phyloP scores from a whole-genome alignment of 2,888 invertebrate genomes.

The Tortrix viridana region DNA sequence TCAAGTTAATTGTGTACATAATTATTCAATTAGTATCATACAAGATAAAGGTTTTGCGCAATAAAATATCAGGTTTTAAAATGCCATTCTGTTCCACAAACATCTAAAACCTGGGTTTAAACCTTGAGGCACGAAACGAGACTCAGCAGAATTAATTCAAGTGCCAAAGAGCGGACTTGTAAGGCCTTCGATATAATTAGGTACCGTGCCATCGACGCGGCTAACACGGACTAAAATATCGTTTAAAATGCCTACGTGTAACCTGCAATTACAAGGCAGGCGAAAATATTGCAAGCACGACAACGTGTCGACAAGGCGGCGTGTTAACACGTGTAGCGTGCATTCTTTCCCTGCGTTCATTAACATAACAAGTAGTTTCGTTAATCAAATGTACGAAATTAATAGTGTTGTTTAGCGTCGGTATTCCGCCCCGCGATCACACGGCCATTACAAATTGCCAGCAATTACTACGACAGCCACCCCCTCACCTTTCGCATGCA shows the following conservation, averaged over 20 bases:
- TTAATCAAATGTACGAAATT: conserved; percentile 84
- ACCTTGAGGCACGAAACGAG: neutral
- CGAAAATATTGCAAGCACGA: conserved; percentile 76
- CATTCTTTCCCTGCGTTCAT: conserved; percentile 81
- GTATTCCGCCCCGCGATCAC: conserved; percentile 80
- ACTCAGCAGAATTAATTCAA: conserved; percentile 27
- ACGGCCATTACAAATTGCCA: conserved; percentile 81
- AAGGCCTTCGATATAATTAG: conserved; percentile 11
- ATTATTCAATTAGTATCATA: too few relatives aligned
- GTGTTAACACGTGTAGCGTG: conserved; percentile 76
- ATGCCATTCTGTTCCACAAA: too few relatives aligned
- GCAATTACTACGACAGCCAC: conserved; percentile 74
- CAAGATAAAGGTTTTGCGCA: too few relatives aligned
- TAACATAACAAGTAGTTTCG: conserved; percentile 84
- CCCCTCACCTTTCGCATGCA: conserved; percentile 59
- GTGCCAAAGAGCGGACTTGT: conserved; percentile 11
- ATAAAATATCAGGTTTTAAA: too few relatives aligned
- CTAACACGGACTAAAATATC: conserved; percentile 40
- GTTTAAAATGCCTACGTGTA: conserved; percentile 59
- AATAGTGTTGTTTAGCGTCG: conserved; percentile 81
- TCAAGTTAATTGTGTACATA: too few relatives aligned
- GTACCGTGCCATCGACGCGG: neutral
- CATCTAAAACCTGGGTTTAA: conserved; percentile 1
- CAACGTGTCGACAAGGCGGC: conserved; percentile 79
- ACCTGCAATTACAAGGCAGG: conserved; percentile 70